Percentiles rank a stretch among this genome's conserved stretches.
phyloP scores from a whole-genome alignment of 1,140 invertebrate genomes.

The Hypsibius dujardini region DNA sequence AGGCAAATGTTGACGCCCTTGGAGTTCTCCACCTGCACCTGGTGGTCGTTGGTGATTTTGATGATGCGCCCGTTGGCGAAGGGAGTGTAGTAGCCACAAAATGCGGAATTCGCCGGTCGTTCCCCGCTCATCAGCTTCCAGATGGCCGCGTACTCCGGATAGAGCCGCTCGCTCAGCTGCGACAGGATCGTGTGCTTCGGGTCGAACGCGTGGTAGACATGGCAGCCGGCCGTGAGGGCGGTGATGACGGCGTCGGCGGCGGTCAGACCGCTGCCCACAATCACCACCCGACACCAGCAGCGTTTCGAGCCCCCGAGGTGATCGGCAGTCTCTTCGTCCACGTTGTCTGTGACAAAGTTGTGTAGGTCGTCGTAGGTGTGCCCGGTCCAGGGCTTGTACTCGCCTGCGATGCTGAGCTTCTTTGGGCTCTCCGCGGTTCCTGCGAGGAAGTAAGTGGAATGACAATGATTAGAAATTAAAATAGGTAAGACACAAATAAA shows the following conservation, averaged over 20 bases:
- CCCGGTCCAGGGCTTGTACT: conserved; percentile 34
- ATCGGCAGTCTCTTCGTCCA: conserved; percentile 22
- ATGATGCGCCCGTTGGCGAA: neutral
- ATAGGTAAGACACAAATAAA: too few relatives aligned
- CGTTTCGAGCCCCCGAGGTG: conserved; percentile 29
- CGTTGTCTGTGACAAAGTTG: conserved; percentile 18
- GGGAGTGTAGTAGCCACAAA: conserved; percentile 10
- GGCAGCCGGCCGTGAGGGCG: conserved; percentile 28
- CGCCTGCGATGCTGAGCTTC: conserved; percentile 44
- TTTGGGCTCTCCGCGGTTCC: conserved; percentile 60
- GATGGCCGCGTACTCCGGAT: conserved; percentile 5
- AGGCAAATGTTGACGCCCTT: neutral
- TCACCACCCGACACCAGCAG: conserved; percentile 28
- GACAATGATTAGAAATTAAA: too few relatives aligned
- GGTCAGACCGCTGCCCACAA: conserved; percentile 61
- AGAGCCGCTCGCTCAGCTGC: conserved; percentile 4
- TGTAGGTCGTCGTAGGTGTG: conserved; percentile 18
- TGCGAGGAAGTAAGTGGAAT: neutral
- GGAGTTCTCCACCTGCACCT: neutral
- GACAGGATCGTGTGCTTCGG: neutral
- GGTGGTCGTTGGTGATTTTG: neutral
- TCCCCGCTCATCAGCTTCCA: conserved; percentile 16
- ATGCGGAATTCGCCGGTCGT: neutral
- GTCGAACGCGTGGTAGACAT: conserved; percentile 16
- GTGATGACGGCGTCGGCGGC: conserved; percentile 72